A percentile compares a stretch with the other conserved stretches of the same genome.
phyloP scores from a whole-genome alignment of 2,888 invertebrate genomes.

The Stenchaetothrips biformis region DNA sequence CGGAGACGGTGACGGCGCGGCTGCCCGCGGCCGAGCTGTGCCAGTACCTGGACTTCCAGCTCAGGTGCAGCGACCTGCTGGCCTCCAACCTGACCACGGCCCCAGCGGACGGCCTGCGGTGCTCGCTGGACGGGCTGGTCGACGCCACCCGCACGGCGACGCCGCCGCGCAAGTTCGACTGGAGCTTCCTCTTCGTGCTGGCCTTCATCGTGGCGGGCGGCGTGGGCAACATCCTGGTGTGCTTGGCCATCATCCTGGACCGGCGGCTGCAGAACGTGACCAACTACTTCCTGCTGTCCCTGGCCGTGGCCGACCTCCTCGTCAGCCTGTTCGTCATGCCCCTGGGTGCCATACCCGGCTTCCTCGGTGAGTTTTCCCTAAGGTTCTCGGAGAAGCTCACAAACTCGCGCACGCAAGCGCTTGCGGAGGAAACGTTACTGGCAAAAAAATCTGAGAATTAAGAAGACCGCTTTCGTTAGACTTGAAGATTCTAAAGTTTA shows the following conservation, averaged over 20 bases:
- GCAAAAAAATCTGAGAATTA: too few species aligned
- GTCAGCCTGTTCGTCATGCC: constrained; percentile 96
- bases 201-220: constrained; percentile 84
- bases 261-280: constrained; percentile 88
- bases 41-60: too few species aligned
- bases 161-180: constrained; percentile 55
- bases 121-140: background rate
- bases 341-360: constrained; percentile 86
- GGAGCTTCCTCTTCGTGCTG: constrained; percentile 78
- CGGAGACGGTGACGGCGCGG: background rate
- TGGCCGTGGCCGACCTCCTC: constrained; percentile 89
- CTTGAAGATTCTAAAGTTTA: too few species aligned
- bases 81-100: background rate
- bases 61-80: too few species aligned
- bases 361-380: constrained; percentile 68
- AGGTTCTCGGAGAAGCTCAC: background rate
- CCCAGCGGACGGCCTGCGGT: background rate
- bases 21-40: background rate
- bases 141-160: background rate
- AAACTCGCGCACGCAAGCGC: too few species aligned
- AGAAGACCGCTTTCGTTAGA: too few species aligned
- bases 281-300: constrained; percentile 88
- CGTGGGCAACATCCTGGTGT: constrained; percentile 87
- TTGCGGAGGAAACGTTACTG: too few species aligned
- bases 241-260: constrained; percentile 87